Conservation (phyloP, 2,888 invertebrate species). For the Tenthredo scrophulariae region DNA sequence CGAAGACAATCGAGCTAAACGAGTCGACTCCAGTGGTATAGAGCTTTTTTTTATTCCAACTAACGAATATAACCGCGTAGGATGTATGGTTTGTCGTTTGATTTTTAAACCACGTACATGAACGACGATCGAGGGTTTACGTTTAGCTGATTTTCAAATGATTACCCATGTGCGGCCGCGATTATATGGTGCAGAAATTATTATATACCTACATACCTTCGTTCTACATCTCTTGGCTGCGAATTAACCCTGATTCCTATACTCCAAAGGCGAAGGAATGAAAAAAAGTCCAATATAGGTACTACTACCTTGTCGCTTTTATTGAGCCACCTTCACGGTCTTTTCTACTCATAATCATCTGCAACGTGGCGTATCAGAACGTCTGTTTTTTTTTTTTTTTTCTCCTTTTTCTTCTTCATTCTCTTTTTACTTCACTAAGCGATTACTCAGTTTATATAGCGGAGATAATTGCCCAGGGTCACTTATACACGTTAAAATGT, state of each 20-base stretch:
- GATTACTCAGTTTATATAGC: constrained; percentile 31
- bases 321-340: constrained; percentile 31
- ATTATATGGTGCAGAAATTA: neutral
- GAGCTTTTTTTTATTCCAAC: constrained; percentile 8
- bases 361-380: constrained; percentile 26
- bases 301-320: constrained; percentile 17
- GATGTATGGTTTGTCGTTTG: constrained; percentile 9
- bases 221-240: neutral
- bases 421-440: neutral
- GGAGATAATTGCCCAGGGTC: constrained; percentile 42
- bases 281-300: neutral
- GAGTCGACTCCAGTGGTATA: constrained; percentile 9
- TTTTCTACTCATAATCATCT: constrained; percentile 29
- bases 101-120: neutral
- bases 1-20: constrained; percentile 44
- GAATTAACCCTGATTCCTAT: constrained; percentile 5
- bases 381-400: neutral
- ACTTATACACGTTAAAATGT: constrained; percentile 39
- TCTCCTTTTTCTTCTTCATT: neutral
- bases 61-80: constrained; percentile 10
- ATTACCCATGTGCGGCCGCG: neutral
- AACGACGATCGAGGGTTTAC: neutral
- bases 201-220: neutral
- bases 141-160: neutral
- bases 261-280: neutral